Base-by-base conservation (phyloP, 1,140 invertebrate genomes). In the Macrobrachium rosenbergii region DNA sequence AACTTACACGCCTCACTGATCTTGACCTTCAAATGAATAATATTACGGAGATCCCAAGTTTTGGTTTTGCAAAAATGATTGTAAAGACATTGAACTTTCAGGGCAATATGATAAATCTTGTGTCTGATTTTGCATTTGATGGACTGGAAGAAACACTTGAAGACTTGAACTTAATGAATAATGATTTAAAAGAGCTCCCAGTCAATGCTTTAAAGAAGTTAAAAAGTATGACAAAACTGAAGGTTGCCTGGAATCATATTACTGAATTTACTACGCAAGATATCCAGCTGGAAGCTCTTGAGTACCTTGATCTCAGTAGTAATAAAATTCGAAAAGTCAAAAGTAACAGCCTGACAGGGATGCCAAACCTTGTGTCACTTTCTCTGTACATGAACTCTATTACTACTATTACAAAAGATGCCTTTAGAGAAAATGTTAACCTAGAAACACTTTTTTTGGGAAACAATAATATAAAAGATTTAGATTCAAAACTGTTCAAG, bases 1-100 rank as follows among this genome's bases (percentile, higher is more conserved):
- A 94, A 11, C 93, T 98, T 88, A 93, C 94, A 21, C 94, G 95
- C 90, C 92, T 98, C 19, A 94, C 94, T 21, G 94, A 94, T 0
- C 92, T 98, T 45, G 96, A 98, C 91, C 94, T 98, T n/a, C 96
- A 97, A 91, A 94, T 95, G 78, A 98, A 98, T 91, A 93, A 95
- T 90, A 96, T 98, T 69, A 94, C 94, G 59, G 95, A 96, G 88
- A 93, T 98, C 59, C 95, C 96, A 0, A 96, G 95, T 90, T 97
- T 97, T 91, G 95, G 95, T 88, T 97, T 98, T 91, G 97, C 96
- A 90, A 96, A 96, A 0, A 92, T 98, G 85, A 94, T 95, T 37
- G 92, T 98, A 59, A 94, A 95, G 75, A 97, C 96, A 91, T 92
- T 98, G 7, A 97, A 96, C 91, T 52, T 82, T 17, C 78, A 90